Percentiles rank a stretch among this genome's conserved stretches.
phyloP scores from a whole-genome alignment of 92 coral and sea anemone genomes.

The Epizoanthus ramosus region DNA sequence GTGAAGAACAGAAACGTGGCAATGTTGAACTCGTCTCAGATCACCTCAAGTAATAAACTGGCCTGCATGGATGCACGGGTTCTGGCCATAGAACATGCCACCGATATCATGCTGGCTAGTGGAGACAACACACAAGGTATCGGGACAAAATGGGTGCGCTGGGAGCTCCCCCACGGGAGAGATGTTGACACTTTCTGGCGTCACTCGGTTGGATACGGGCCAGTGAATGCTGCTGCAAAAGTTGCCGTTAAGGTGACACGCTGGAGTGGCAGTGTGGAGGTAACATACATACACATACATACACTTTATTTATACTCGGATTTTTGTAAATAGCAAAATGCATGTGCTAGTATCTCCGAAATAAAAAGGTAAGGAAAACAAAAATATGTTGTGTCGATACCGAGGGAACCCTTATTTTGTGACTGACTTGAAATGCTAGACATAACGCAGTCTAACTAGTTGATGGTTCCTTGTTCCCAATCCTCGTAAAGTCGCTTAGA shows the following conservation, averaged over 20 bases:
- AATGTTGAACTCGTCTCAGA: constrained; percentile 44
- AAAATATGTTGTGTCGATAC: neutral
- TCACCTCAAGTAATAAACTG: constrained; percentile 36
- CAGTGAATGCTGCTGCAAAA: constrained; percentile 52
- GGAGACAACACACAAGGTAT: constrained; percentile 72
- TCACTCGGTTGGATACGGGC: constrained; percentile 59
- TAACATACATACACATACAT: too few species aligned
- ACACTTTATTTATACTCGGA: too few species aligned
- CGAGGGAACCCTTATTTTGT: too few species aligned
- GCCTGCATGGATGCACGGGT: constrained; percentile 78
- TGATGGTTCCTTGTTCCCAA: too few species aligned
- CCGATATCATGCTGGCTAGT: constrained; percentile 78
- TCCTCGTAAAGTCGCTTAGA: too few species aligned
- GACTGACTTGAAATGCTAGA: too few species aligned
- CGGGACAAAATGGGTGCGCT: constrained; percentile 81
- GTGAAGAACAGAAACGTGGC: constrained; percentile 56
- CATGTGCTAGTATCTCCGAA: too few species aligned
- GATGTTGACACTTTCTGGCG: constrained; percentile 71
- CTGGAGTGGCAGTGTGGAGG: constrained; percentile 76
- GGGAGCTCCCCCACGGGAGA: constrained; percentile 72
- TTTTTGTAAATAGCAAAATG: too few species aligned
- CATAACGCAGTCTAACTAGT: too few species aligned
- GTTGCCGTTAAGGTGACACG: constrained; percentile 60
- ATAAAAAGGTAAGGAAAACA: too few species aligned
- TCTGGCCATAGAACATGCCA: constrained; percentile 69